phyloP scores from a whole-genome alignment of 2,113 vertebrate genomes.

The Laticauda colubrina region DNA sequence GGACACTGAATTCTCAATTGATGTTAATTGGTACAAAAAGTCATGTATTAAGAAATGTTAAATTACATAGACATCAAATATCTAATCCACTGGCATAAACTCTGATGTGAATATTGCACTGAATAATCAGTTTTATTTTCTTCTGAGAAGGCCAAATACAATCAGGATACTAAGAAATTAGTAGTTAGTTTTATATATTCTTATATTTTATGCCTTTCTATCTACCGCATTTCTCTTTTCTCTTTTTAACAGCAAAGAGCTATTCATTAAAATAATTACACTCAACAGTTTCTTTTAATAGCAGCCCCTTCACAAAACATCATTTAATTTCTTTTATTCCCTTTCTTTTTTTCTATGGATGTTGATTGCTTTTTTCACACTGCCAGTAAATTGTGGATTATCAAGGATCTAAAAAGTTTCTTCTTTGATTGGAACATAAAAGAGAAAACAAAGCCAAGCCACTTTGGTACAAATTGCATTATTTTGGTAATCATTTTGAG shows the following conservation, averaged over 20 bases:
- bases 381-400: background rate
- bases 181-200: conserved; percentile 33
- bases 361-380: background rate
- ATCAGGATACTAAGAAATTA: conserved; percentile 48
- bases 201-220: conserved; percentile 67
- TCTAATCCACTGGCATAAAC: conserved; percentile 48
- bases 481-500: background rate
- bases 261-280: conserved; percentile 43
- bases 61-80: conserved; percentile 64
- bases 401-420: background rate
- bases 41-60: conserved; percentile 77
- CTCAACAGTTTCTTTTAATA: conserved; percentile 33
- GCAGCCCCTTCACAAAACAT: background rate
- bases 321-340: background rate
- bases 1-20: conserved; percentile 70
- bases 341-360: background rate
- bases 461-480: background rate
- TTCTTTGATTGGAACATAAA: background rate
- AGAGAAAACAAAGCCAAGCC: background rate
- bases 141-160: conserved; percentile 40
- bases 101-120: conserved; percentile 54
- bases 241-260: background rate
- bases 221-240: conserved; percentile 43
- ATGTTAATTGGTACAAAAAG: conserved; percentile 77
- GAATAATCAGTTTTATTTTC: conserved; percentile 60